These are phyloP conservation scores for Corythornis leucogaster DNA, from an alignment of 2,797 vertebrate species.

Conservation along the genomic window DNA sequence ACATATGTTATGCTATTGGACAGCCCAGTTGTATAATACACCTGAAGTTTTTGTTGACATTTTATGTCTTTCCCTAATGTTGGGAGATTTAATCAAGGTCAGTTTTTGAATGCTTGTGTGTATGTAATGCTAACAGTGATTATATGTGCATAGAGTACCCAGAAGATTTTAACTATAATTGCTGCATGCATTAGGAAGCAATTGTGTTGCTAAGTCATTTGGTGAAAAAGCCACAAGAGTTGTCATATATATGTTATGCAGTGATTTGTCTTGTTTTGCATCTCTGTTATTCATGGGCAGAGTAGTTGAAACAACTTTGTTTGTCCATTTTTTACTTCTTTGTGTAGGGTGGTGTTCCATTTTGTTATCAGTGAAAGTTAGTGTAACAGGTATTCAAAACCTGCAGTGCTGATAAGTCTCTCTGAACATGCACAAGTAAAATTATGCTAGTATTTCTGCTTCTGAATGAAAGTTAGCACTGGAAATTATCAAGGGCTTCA, in stretches of 20 bases:
- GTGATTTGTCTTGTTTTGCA: background rate
- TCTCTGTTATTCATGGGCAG: background rate
- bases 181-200: background rate
- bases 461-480: background rate
- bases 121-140: background rate
- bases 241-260: background rate
- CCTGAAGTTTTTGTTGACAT: background rate
- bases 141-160: background rate
- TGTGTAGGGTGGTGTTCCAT: background rate
- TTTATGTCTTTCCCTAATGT: background rate
- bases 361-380: background rate
- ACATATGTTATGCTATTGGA: background rate
- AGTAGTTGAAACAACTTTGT: background rate
- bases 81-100: background rate
- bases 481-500: background rate
- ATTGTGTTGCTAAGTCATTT: background rate
- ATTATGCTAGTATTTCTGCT: background rate
- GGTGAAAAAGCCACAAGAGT: background rate
- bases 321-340: background rate
- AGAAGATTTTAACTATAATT: background rate
- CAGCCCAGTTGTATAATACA: background rate
- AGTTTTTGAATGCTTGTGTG: background rate
- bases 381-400: background rate
- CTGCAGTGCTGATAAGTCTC: background rate
- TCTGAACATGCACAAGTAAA: background rate